phyloP scores from a whole-genome alignment of 1,140 invertebrate genomes.

The Coptotermes formosanus region DNA sequence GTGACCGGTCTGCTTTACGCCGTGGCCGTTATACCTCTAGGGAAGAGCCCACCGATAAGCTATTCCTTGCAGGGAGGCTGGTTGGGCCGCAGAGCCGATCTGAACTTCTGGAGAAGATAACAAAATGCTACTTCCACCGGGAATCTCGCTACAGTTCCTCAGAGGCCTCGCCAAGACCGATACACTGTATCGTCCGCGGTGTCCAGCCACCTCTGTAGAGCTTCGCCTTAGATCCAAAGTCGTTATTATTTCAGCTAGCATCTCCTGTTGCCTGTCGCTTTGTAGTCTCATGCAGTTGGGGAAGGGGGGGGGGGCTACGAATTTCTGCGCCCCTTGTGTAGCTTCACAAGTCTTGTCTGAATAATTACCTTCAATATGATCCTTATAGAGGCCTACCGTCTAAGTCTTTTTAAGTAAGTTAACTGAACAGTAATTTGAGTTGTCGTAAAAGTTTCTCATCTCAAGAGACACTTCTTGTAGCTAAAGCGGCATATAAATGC shows the following conservation, averaged over 20 bases:
- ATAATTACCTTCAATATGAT: background rate
- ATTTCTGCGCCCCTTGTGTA: background rate
- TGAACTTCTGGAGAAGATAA: too few species aligned
- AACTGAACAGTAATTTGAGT: slow-evolving; percentile 6
- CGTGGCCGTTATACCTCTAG: too few species aligned
- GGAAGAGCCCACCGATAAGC: too few species aligned
- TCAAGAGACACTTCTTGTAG: background rate
- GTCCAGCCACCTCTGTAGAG: too few species aligned
- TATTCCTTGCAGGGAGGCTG: too few species aligned
- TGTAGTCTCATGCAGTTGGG: background rate
- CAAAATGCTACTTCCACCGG: too few species aligned
- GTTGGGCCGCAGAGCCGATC: too few species aligned
- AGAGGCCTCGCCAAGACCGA: too few species aligned
- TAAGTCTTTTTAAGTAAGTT: background rate
- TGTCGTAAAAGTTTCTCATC: slow-evolving; percentile 4
- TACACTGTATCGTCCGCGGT: too few species aligned
- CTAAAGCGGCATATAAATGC: slow-evolving; percentile 2
- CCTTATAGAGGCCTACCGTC: background rate
- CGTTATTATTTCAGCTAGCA: background rate
- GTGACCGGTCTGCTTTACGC: too few species aligned
- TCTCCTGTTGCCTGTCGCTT: background rate
- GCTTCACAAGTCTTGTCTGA: background rate
- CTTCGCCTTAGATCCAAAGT: background rate
- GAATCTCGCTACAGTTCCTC: too few species aligned
- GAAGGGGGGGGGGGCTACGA: background rate